Base-by-base conservation (phyloP, 2,113 vertebrate species). In the Platycercus adscitus region DNA sequence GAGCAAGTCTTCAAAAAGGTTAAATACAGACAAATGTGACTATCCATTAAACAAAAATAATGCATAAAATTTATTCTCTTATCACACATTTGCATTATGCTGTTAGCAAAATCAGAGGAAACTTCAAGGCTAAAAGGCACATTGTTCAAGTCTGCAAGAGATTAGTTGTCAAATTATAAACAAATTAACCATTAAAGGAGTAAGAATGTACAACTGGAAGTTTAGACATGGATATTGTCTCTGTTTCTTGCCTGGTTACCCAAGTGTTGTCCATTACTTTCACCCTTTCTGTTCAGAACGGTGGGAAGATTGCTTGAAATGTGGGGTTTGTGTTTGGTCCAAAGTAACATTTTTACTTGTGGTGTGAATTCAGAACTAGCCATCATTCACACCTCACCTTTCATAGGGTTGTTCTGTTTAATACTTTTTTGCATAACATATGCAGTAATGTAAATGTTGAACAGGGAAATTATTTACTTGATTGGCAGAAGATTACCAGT, bases 31-130 rank as follows among this genome's bases (percentile, higher is more conserved):
- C 52, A 29, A 81, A 28, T 73, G n/a, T 86, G 47, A 63, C 66
- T 94, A 77, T 79, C 63, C 41, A n/a, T 80, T 79, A 79, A 92
- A 86, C 43, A 64, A 70, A 93, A 71, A 70, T 79, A 90, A 95
- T 58, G 35, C 81, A 58, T 66, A 77, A 66, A 77, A 41, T 60
- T 56, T 72, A 80, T 86, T 77, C 50, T 49, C 13, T 81, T 83
- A 68, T 44, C 80, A 52, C 17, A 84, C 80, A 78, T 83, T 66
- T 81, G 14, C 46, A 56, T 46, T 28, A 39, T 55, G 52, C 31
- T 70, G 17, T 65, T 78, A 17, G 46, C 77, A 58, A 80, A 86
- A 85, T 53, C n/a, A 81, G 58, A 70, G 35, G 35, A 89, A 83
- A 71, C 49, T 49, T 66, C n/a, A 49, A 33, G 37, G 41, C 29